phyloP scores from a whole-genome alignment of 2,888 invertebrate genomes.

The Cantharis rustica region DNA sequence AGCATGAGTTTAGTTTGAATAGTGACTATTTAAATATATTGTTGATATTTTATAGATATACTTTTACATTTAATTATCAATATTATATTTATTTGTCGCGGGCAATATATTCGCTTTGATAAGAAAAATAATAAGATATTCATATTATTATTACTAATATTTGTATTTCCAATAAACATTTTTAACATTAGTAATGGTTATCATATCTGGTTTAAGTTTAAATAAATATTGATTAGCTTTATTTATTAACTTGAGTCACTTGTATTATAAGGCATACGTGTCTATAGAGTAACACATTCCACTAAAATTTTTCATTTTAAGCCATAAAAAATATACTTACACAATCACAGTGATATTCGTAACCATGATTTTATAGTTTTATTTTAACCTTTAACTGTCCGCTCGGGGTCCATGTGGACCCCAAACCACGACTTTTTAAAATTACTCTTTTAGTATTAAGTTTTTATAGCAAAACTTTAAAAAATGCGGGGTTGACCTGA shows the following conservation, averaged over 20 bases:
- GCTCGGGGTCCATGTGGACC: too few species aligned
- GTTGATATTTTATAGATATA: neutral
- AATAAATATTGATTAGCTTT: neutral
- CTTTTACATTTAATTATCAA: neutral
- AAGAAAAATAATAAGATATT: neutral
- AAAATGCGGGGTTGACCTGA: too few species aligned
- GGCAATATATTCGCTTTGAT: neutral
- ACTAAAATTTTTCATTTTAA: neutral
- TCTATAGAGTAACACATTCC: neutral
- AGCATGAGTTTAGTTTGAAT: neutral
- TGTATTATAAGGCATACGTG: neutral
- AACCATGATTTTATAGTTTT: too few species aligned
- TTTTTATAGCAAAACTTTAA: too few species aligned
- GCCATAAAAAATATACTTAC: too few species aligned
- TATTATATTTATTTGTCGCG: neutral
- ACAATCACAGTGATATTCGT: too few species aligned
- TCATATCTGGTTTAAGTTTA: neutral
- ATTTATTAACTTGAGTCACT: neutral
- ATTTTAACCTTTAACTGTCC: too few species aligned
- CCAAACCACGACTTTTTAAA: too few species aligned
- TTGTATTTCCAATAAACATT: neutral
- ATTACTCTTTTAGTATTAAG: too few species aligned
- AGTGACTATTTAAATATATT: neutral
- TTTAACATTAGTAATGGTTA: neutral
- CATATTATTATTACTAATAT: neutral